A percentile compares a stretch with the other conserved stretches of the same genome.
Conservation (phyloP, 2,797 vertebrate genomes). For the Sternotherus odoratus region DNA sequence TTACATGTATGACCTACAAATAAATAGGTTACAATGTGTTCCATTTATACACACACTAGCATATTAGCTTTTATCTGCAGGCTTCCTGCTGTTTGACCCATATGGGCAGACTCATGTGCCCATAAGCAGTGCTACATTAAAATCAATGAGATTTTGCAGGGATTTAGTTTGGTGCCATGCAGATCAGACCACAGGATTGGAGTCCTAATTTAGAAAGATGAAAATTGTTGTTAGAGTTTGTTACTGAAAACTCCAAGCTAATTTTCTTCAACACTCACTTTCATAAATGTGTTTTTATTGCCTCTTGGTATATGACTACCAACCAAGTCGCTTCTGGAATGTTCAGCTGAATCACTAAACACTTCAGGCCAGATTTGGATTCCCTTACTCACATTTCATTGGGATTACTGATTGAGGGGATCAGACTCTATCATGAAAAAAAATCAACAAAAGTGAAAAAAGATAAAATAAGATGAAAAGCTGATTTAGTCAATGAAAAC, state of each 20-base stretch:
- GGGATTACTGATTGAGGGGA: not conserved
- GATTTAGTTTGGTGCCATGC: not conserved
- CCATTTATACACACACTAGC: constrained; percentile 43
- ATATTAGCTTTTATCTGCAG: constrained; percentile 27
- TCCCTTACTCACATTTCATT: fast-evolving
- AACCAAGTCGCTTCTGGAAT: constrained; percentile 2
- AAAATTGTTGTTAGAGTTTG: not conserved
- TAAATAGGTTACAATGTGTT: constrained; percentile 41
- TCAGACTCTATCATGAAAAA: not conserved
- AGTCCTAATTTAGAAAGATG: not conserved
- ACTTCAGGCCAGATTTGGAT: fast-evolving
- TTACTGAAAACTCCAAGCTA: not conserved
- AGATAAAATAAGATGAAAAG: not conserved
- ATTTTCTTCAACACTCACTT: not conserved
- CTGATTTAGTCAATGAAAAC: not conserved
- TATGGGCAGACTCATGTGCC: constrained; percentile 4
- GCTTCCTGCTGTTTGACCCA: constrained; percentile 41
- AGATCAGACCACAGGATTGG: not conserved
- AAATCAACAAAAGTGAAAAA: not conserved
- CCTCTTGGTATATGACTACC: not conserved
- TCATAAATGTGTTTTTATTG: not conserved
- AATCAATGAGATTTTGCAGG: not conserved
- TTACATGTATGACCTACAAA: constrained; percentile 61
- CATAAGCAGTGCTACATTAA: not conserved
- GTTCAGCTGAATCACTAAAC: fast-evolving